A percentile compares a stretch with the other conserved stretches of the same genome.
These are phyloP conservation scores for Caenorhabditis imperialis DNA, from an alignment of 2,888 invertebrate genomes.

Conservation along the genomic window DNA sequence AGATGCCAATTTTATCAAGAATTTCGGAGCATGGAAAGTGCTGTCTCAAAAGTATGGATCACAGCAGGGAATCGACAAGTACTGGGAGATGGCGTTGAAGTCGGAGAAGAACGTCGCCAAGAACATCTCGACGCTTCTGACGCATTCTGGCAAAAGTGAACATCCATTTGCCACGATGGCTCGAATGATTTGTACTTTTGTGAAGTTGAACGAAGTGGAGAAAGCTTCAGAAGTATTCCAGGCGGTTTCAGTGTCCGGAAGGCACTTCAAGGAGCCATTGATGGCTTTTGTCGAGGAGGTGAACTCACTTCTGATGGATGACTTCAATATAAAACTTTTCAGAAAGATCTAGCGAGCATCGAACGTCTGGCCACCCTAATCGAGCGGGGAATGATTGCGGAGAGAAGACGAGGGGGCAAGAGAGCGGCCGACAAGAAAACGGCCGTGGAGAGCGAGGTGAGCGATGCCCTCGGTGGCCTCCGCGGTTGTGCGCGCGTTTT, in stretches of 20 bases:
- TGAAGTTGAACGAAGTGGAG: constrained; percentile 24
- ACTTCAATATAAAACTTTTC: constrained; percentile 7
- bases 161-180: constrained; percentile 57
- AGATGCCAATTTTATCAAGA: constrained; percentile 22
- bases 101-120: constrained; percentile 15
- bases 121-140: constrained; percentile 21
- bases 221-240: constrained; percentile 40
- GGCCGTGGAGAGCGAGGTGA: constrained; percentile 21
- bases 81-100: constrained; percentile 35
- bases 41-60: constrained; percentile 40
- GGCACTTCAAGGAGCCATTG: constrained; percentile 35
- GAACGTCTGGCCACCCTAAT: constrained; percentile 41
- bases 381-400: constrained; percentile 46
- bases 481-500: constrained; percentile 2
- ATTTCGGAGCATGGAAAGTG: constrained; percentile 39
- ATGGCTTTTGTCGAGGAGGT: constrained; percentile 30
- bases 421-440: constrained; percentile 12
- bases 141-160: constrained; percentile 38
- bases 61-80: constrained; percentile 36
- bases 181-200: constrained; percentile 38
- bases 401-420: constrained; percentile 28
- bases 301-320: too few relatives aligned
- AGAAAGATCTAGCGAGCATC: constrained; percentile 45
- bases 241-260: constrained; percentile 44
- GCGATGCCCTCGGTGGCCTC: constrained; percentile 11